phyloP scores from a whole-genome alignment of 2,113 vertebrate species.

The Notiomystis cincta region DNA sequence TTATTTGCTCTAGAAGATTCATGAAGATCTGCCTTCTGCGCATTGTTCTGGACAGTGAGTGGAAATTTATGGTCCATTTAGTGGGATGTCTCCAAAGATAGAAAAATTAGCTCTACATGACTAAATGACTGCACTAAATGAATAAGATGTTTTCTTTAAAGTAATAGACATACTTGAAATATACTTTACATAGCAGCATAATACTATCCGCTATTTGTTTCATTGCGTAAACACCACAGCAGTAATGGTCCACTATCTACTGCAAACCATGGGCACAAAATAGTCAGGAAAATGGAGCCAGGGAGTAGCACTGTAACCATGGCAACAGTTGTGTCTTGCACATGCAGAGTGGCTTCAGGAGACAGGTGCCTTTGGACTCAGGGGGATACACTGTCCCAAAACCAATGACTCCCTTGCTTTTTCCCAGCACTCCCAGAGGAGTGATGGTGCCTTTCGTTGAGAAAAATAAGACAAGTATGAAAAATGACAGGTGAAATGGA shows the following conservation, averaged over 20 bases:
- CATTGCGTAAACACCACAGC: background rate
- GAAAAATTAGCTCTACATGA: background rate
- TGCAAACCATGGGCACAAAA: background rate
- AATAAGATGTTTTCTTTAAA: background rate
- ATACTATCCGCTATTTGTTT: background rate
- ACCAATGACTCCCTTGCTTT: background rate
- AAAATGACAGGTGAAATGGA: background rate
- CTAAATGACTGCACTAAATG: background rate
- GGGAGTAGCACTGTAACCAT: background rate
- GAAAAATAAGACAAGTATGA: background rate
- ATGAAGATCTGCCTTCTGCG: background rate
- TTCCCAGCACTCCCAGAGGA: background rate
- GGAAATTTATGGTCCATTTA: background rate
- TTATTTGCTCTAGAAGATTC: background rate
- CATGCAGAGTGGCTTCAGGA: background rate
- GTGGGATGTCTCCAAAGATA: background rate
- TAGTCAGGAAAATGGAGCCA: background rate
- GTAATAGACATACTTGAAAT: background rate
- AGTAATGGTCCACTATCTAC: background rate
- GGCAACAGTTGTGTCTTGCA: background rate
- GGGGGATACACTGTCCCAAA: background rate
- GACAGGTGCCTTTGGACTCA: background rate
- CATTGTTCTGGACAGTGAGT: background rate
- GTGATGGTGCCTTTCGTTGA: background rate
- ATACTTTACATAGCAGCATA: background rate